A percentile compares a stretch with the other conserved stretches of the same genome.
Conservation (phyloP, 92 coral and sea anemone genomes). For the Bergia sp. region DNA sequence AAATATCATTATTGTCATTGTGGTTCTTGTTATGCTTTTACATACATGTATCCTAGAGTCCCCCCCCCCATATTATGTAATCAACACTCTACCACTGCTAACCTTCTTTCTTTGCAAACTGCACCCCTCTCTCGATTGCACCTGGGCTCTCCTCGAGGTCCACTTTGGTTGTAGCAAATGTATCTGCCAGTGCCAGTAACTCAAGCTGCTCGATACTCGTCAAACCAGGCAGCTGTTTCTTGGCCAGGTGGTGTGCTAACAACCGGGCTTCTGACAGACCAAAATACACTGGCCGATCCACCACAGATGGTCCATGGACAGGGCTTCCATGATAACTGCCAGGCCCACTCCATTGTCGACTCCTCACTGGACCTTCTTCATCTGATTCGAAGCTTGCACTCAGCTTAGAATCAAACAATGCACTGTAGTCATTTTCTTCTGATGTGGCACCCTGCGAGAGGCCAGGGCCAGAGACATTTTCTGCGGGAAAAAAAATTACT, state of each 20-base stretch:
- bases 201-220: conserved; percentile 96
- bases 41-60: too few species aligned
- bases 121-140: conserved; percentile 90
- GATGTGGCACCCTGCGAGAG: conserved; percentile 38
- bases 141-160: conserved; percentile 96
- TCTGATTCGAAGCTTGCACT: conserved; percentile 65
- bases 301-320: conserved; percentile 53
- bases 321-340: conserved; percentile 72
- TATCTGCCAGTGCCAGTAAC: conserved; percentile 94
- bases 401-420: conserved; percentile 70
- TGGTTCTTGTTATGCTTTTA: too few species aligned
- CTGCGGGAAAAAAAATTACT: not conserved
- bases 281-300: conserved; percentile 80
- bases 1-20: not conserved
- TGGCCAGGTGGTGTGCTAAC: conserved; percentile 88
- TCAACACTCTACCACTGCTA: not conserved
- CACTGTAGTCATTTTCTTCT: conserved; percentile 95
- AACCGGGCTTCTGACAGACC: conserved; percentile 93
- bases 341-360: conserved; percentile 50
- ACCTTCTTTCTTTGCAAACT: conserved; percentile 96
- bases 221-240: conserved; percentile 91
- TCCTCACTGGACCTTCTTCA: conserved; percentile 55
- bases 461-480: conserved; percentile 19
- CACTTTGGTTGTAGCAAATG: conserved; percentile 93
- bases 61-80: not conserved